Evolutionary conservation across 2,113 vertebrate species (phyloP), one percentile per base, ranked within the genome.

Genomic region (Aptenodytes patagonicus): DNA sequence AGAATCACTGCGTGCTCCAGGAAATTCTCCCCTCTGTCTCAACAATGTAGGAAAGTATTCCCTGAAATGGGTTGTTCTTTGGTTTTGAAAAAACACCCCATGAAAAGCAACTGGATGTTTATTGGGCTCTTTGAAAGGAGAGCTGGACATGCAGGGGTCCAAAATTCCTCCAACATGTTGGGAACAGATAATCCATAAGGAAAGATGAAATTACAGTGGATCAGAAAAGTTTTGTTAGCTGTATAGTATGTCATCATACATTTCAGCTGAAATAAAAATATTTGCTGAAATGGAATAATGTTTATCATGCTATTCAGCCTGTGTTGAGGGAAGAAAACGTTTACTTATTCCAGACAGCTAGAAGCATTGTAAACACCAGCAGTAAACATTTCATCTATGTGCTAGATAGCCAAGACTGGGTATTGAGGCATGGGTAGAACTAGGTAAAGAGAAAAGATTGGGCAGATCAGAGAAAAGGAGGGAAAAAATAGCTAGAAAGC

Each of bases 291-390:
- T 44, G 2, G 3, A 44, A 6, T 66, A 16, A 66, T 62, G 14
- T 28, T 90, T 69, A 36, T 57, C 3, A 24, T 31, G 6, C 2
- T 42, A 11, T 52, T 57, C 13, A 42, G 7, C 9, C 25, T 55
- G 4, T 51, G 2, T 42, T 91, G 28, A 4, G 17, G 17, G 1
- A 55, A 42, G 5, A 65, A 65, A 73, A 51, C 21, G 8, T 2
- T 5, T n/a, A 31, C 2, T 57, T 84, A 38, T 46, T 76, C 2
- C 28, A 91, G 95, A 86, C 81, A 77, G 46, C 79, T 93, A 64
- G 66, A 70, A 93, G 20, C 40, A 75, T 49, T 90, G 47, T 82
- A 92, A 94, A 94, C 51, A 88, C 28, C n/a, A 91, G 46, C 38
- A 79, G 32, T 73, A 94, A 96, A 89, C 42, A 84, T 76, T 90